Conservation (phyloP, 2,113 vertebrate genomes). For the Sula dactylatra region DNA sequence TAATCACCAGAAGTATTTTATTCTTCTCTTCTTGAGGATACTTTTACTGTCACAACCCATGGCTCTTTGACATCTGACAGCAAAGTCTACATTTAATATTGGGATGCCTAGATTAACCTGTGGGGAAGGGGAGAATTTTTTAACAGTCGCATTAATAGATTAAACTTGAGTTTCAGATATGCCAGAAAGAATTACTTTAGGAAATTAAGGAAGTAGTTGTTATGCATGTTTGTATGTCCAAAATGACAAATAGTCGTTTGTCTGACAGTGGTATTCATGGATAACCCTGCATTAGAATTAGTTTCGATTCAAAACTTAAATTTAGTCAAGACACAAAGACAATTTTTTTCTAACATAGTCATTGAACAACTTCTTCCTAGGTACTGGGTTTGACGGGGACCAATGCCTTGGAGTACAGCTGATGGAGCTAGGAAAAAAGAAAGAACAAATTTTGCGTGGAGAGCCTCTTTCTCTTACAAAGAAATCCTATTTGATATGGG, state of each 20-base stretch:
- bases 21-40: not conserved
- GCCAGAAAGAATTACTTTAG: not conserved
- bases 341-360: not conserved
- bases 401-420: conserved; percentile 91
- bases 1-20: not conserved
- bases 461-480: conserved; percentile 86
- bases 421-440: conserved; percentile 82
- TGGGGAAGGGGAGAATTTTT: not conserved
- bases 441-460: conserved; percentile 79
- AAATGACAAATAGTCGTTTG: not conserved
- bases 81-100: not conserved
- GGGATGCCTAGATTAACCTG: not conserved
- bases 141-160: not conserved
- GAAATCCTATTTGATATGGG: conserved; percentile 86
- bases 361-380: conserved; percentile 65
- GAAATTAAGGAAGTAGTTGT: not conserved
- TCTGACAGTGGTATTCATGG: not conserved
- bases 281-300: not conserved
- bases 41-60: not conserved
- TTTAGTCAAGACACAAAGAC: not conserved
- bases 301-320: not conserved
- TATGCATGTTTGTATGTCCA: not conserved
- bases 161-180: not conserved
- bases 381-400: conserved; percentile 90
- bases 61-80: not conserved